Base-by-base conservation (phyloP, 1,140 invertebrate genomes). In the Anastatus disparis region DNA sequence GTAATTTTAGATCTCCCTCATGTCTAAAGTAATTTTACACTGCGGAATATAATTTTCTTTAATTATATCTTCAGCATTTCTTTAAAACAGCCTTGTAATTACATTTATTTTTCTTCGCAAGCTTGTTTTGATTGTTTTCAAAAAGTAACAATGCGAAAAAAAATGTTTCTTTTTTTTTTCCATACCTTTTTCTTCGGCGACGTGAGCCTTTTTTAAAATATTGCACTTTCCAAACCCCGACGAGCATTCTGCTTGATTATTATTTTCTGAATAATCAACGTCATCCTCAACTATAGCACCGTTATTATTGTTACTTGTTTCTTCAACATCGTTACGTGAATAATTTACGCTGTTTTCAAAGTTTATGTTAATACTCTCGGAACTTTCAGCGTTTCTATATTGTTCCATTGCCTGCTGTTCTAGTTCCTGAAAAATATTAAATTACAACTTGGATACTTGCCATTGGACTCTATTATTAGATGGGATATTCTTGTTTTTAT, bases 401-500 rank as follows among this genome's bases (percentile, higher is more conserved):
- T 84, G 82, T 66, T 84, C 82, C 69, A 81, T 59, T 0, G 82
- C 83, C 27, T 84, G 81, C 2, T 80, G 81, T 26, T 84, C 83
- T 3, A 84, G 76, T 70, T 84, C 82, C 83, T 84, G 26, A 67
- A 6, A 13, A 24, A 35, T 15, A 9, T n/a, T n/a, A 17, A 20
- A 38, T 20, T 24, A 42, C 4, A 35, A n/a, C n/a, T n/a, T n/a
- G n/a, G n/a, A n/a, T n/a, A n/a, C n/a, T n/a, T n/a, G n/a, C n/a
- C n/a, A n/a, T n/a, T n/a, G n/a, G n/a, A n/a, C n/a, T n/a, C n/a
- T n/a, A n/a, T n/a, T n/a, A n/a, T n/a, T n/a, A n/a, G n/a, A n/a
- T n/a, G n/a, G n/a, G n/a, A n/a, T n/a, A n/a, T n/a, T n/a, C n/a
- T n/a, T n/a, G n/a, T n/a, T n/a, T n/a, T n/a, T n/a, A n/a, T n/a